Evolutionary conservation across 2,113 vertebrate species (phyloP), one percentile per base, ranked within the genome.

Genomic region (Cochlearius cochlearius): DNA sequence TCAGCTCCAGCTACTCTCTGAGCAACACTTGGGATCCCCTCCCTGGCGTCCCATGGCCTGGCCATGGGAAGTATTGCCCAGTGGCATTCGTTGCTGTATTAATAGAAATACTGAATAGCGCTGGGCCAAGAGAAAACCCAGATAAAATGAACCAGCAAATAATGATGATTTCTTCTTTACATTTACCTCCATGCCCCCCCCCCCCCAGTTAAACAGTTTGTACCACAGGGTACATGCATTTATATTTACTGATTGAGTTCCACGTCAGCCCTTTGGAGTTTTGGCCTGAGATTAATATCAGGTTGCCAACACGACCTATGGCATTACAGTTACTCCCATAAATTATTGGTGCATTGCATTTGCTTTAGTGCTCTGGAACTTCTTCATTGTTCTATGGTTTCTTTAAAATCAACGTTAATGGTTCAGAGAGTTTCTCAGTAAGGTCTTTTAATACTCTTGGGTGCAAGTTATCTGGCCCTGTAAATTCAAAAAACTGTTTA

Each of bases 1-100:
- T 53, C 32, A 20, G 34, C 45, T 53, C 50, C 1, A 5, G 29
- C 43, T 72, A 5, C 22, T 23, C 4, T 66, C 47, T 39, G 34
- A 56, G n/a, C 5, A 7, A 32, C 5, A 3, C 3, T 30, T 49
- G 50, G 29, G 45, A 77, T 6, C 26, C 23, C 5, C 10, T 20
- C 29, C 34, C 18, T 3, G 1, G 20, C 1, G 0, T 29, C 16
- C 10, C 10, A 11, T 7, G 9, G 6, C 19, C 25, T 3, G 16
- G n/a, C 19, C 2, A 1, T 1, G 3, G 34, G 43, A 43, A 59
- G 6, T 26, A 59, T 25, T 63, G 21, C 29, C 73, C 25, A 7
- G 29, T 27, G 22, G 13, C 1, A 0, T 12, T 63, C 21, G 11
- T 43, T 74, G 38, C 26, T 43, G 6, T 38, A 41, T 75, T n/a